These are phyloP conservation scores for Acleris emargana DNA, from an alignment of 2,888 invertebrate species.

Conservation along the genomic window DNA sequence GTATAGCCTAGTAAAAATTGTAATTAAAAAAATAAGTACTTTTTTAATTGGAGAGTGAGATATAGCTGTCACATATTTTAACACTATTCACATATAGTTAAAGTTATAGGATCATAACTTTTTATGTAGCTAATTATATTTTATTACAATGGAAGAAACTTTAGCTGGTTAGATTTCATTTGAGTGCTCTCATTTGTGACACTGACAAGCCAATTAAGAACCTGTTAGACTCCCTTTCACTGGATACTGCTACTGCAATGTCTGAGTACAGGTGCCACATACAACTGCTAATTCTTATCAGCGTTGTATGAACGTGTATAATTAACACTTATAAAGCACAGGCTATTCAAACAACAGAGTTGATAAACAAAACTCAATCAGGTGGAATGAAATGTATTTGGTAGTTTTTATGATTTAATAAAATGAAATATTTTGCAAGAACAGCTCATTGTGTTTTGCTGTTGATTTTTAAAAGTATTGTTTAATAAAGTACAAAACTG, in stretches of 20 bases:
- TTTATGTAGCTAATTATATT: neutral
- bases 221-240: slow-evolving; percentile 33
- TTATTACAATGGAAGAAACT: slow-evolving; percentile 11
- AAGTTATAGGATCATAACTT: no score
- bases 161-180: slow-evolving; percentile 4
- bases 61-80: no score
- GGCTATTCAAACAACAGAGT: no score
- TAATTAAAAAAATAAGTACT: no score
- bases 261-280: neutral
- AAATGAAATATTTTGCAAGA: no score
- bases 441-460: no score
- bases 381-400: no score
- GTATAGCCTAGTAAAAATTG: no score
- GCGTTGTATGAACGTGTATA: neutral
- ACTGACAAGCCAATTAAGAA: slow-evolving; percentile 26
- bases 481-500: neutral
- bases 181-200: slow-evolving; percentile 4
- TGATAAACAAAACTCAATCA: no score
- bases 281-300: slow-evolving; percentile 9
- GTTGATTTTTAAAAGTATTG: neutral
- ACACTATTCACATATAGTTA: no score
- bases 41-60: no score
- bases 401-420: no score
- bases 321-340: neutral
- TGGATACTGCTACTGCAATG: slow-evolving; percentile 6